Conservation (phyloP, 2,113 vertebrate species). For the Oreochromis aureus region DNA sequence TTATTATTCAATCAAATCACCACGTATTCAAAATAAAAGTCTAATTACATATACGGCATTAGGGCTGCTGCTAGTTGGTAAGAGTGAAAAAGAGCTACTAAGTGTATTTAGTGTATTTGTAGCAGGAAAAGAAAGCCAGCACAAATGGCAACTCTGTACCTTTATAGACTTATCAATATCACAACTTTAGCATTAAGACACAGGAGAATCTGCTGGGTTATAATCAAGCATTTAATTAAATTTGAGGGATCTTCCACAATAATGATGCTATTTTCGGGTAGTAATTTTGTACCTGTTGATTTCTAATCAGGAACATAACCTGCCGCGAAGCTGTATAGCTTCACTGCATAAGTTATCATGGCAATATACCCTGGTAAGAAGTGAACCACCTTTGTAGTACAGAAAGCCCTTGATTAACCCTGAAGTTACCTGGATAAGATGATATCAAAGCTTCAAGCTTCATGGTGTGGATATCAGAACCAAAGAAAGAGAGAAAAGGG, state of each 20-base stretch:
- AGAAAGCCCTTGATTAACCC: neutral
- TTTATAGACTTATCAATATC: neutral
- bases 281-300: neutral
- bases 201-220: neutral
- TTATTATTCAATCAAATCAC: neutral
- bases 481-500: neutral
- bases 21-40: neutral
- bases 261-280: neutral
- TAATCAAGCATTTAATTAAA: neutral
- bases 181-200: neutral
- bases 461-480: neutral
- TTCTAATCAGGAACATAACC: neutral
- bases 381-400: neutral
- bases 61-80: neutral
- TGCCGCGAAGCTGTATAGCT: neutral
- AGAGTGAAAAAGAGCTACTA: neutral
- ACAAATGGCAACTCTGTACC: neutral
- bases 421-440: neutral
- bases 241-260: neutral
- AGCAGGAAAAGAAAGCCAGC: neutral
- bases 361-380: neutral
- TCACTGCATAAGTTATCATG: neutral
- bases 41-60: neutral
- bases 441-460: neutral
- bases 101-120: neutral